These are phyloP conservation scores for Ceyx margarethae DNA, from an alignment of 2,113 vertebrate species.

Conservation along the genomic window DNA sequence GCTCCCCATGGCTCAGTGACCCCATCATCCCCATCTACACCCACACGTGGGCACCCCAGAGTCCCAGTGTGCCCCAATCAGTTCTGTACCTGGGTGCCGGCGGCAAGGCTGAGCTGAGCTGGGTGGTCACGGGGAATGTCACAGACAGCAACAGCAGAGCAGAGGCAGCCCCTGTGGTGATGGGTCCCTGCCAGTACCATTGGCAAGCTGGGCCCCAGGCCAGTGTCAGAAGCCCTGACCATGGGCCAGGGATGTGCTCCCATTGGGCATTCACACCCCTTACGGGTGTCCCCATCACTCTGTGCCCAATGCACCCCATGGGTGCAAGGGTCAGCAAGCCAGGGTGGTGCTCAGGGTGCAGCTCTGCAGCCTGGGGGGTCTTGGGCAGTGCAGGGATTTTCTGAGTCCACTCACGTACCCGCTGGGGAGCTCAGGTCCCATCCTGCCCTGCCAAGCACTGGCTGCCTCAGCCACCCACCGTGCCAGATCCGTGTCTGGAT, in stretches of 20 bases:
- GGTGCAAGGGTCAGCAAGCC: not conserved
- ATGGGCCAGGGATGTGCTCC: accelerated
- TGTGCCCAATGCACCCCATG: accelerated
- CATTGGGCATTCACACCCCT: accelerated
- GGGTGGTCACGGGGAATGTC: not conserved
- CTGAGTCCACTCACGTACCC: accelerated
- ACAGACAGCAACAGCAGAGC: conserved; percentile 63
- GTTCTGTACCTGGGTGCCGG: not conserved
- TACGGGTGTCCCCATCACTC: not conserved
- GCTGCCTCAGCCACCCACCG: not conserved
- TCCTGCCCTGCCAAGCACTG: accelerated
- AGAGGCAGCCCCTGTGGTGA: not conserved
- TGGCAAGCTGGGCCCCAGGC: not conserved
- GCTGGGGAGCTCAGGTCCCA: accelerated
- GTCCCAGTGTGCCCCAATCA: accelerated
- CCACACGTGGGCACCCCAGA: accelerated
- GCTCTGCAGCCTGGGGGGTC: accelerated
- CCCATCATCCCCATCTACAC: too few species aligned
- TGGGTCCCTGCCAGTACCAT: not conserved
- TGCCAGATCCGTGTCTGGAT: not conserved
- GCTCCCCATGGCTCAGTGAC: accelerated
- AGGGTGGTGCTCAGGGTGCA: not conserved
- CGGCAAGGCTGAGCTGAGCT: not conserved
- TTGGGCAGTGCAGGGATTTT: accelerated
- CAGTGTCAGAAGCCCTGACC: not conserved